These are phyloP conservation scores for Drosophila monieri DNA, from an alignment of 2,888 invertebrate species.

Conservation along the genomic window DNA sequence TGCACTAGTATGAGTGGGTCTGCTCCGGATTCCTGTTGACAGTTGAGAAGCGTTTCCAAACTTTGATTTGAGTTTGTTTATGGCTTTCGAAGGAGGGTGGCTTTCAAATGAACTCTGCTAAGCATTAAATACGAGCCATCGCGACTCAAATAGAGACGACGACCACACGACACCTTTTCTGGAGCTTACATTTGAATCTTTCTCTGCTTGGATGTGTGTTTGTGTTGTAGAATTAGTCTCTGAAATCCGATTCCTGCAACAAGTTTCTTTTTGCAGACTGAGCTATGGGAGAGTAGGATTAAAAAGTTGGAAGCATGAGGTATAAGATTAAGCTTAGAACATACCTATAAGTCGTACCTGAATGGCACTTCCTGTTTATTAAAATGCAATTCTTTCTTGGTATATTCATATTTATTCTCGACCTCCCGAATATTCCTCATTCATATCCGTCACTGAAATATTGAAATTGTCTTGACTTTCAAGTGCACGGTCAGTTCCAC, in stretches of 20 bases:
- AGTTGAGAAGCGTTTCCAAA: constrained; percentile 45
- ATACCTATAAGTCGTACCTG: too few species aligned
- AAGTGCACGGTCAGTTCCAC: constrained; percentile 53
- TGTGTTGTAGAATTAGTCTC: constrained; percentile 11
- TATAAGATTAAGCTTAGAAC: too few species aligned
- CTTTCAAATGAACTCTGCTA: constrained; percentile 26
- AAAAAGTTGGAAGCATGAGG: neutral
- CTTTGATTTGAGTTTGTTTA: constrained; percentile 1
- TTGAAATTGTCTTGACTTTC: constrained; percentile 56
- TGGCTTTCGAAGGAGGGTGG: constrained; percentile 5
- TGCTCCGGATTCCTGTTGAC: constrained; percentile 43
- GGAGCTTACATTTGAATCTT: constrained; percentile 2
- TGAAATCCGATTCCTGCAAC: constrained; percentile 18
- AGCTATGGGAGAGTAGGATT: neutral
- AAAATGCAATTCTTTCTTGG: neutral
- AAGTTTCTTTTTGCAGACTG: neutral
- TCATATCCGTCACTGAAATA: constrained; percentile 20
- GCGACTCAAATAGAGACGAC: constrained; percentile 22
- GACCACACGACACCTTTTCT: constrained; percentile 20
- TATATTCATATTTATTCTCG: neutral
- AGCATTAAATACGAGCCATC: constrained; percentile 59
- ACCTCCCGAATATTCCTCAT: constrained; percentile 11
- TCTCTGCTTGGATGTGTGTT: neutral
- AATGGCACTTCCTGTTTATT: neutral
- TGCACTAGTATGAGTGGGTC: constrained; percentile 56